A percentile compares a stretch with the other conserved stretches of the same genome.
These are phyloP conservation scores for Sceliomorpha sp. DNA, from an alignment of 2,888 invertebrate genomes.

Conservation along the genomic window DNA sequence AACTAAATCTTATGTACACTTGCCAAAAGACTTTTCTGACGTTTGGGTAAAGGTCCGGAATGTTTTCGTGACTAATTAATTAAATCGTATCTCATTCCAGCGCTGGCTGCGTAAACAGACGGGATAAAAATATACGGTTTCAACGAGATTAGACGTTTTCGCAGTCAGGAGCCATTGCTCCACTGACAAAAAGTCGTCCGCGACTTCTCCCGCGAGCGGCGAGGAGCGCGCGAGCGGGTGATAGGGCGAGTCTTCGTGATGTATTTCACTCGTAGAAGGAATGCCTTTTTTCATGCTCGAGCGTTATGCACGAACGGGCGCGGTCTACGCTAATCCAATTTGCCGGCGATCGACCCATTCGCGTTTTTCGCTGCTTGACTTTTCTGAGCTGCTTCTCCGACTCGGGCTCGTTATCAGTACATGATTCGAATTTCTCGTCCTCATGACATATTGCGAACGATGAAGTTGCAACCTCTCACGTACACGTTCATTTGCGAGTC, in stretches of 20 bases:
- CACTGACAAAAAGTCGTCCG: slow-evolving; percentile 33
- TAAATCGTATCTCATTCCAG: too few relatives aligned
- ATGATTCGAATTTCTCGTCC: slow-evolving; percentile 11
- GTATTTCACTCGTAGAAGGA: slow-evolving; percentile 43
- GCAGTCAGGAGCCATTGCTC: slow-evolving; percentile 12
- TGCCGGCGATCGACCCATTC: slow-evolving; percentile 38
- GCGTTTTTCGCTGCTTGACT: slow-evolving; percentile 34
- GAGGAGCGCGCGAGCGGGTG: too few relatives aligned
- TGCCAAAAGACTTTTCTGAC: too few relatives aligned
- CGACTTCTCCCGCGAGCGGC: slow-evolving; percentile 17
- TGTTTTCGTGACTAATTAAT: too few relatives aligned
- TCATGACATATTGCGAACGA: background rate
- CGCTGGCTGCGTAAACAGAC: background rate
- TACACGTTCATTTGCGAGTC: too few relatives aligned
- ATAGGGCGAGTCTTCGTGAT: slow-evolving; percentile 40
- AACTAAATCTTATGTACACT: too few relatives aligned
- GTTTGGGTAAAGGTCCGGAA: too few relatives aligned
- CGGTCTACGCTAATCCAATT: slow-evolving; percentile 44
- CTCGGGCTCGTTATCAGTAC: slow-evolving; percentile 9
- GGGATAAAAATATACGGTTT: slow-evolving; percentile 16
- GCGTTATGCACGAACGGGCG: slow-evolving; percentile 40
- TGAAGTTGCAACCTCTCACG: too few relatives aligned
- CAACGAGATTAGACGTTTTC: slow-evolving; percentile 18
- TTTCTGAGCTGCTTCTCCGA: slow-evolving; percentile 16
- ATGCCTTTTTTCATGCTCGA: slow-evolving; percentile 41